Evolutionary conservation across 2,113 vertebrate species (phyloP), one percentile per base, ranked within the genome.

Genomic region (Hoplias malabaricus): DNA sequence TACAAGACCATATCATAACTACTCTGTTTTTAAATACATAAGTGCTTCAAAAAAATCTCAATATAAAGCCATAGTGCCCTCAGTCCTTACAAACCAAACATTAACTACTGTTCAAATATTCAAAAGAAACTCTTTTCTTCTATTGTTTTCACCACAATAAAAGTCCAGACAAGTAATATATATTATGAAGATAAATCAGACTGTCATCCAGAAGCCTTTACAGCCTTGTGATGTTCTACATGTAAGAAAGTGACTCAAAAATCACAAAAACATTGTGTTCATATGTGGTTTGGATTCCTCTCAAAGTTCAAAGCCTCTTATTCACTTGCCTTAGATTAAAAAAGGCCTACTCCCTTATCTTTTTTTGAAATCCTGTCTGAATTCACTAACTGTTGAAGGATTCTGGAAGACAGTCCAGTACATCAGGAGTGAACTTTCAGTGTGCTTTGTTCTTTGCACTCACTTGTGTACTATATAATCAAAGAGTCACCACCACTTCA

Each of bases 241-340:
- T 36, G 21, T 38, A 38, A 12, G 43, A 65, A 65, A 7, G 46
- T 75, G 50, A 9, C 21, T 27, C 42, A 65, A 25, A 48, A 86
- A 56, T 80, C 65, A 40, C 40, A 80, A 80, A 73, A 56, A 67
- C 36, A 29, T 46, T 13, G 59, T 83, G 83, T n/a, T n/a, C n/a
- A n/a, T n/a, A 69, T 42, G 29, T 68, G 59, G 43, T 43, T 21
- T 59, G 69, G 38, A 63, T 40, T 69, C 57, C 79, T 84, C 77
- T 83, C 71, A 81, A 16, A 73, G 77, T 65, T 79, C 78, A 69
- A 76, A 83, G 62, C 59, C 69, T 76, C 70, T 86, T 92, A 86
- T 94, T 90, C 77, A 84, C 87, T 6, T 92, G 83, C 89, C 93
- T 94, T 72, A 3, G 84, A 86, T 95, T 94, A 80, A 91, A 92